A percentile compares a stretch with the other conserved stretches of the same genome.
Conservation (phyloP, 2,888 invertebrate species). For the Nomada flava region DNA sequence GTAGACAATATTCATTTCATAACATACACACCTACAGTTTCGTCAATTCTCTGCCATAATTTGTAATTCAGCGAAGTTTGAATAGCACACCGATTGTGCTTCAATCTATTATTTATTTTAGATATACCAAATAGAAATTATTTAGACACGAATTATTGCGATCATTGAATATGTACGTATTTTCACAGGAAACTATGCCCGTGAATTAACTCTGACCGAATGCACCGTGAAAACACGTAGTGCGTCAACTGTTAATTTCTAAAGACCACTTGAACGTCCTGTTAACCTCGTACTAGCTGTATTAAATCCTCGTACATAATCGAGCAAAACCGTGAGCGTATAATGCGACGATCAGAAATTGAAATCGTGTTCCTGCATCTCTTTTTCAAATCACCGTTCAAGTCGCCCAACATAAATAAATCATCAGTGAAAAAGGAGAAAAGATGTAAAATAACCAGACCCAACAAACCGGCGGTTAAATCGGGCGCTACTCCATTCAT, state of each 20-base stretch:
- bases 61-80: neutral
- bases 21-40: too few species aligned
- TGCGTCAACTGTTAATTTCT: neutral
- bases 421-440: neutral
- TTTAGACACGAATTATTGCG: neutral
- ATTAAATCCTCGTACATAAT: neutral
- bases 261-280: neutral
- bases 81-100: neutral
- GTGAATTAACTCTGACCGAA: neutral
- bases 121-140: neutral
- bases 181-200: too few species aligned
- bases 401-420: constrained; percentile 1
- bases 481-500: neutral
- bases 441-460: neutral
- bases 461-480: neutral
- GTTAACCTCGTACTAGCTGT: neutral
- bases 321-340: neutral
- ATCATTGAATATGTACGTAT: neutral
- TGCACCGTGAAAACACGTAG: neutral
- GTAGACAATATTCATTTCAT: neutral
- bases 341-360: neutral
- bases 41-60: neutral
- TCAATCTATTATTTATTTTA: too few species aligned
- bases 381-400: neutral
- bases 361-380: neutral